Evolutionary conservation across 1,140 invertebrate species (phyloP).

Genomic region (Musca vetustissima): DNA sequence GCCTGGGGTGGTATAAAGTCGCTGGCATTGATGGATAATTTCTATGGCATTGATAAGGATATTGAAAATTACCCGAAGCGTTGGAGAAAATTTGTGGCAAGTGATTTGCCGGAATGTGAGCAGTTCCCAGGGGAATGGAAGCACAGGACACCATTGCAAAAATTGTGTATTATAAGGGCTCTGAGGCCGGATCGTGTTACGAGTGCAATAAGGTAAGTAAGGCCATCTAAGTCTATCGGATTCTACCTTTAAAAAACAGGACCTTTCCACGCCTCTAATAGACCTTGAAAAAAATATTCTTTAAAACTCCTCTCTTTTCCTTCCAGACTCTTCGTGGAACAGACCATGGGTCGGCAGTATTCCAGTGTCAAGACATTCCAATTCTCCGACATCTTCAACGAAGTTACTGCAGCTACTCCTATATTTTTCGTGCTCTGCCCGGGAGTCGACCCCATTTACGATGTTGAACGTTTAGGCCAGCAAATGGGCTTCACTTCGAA

Average conservation of each 20-base stretch:
- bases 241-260: no score
- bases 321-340: conserved; percentile 72
- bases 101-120: conserved; percentile 88
- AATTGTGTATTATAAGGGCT: conserved; percentile 88
- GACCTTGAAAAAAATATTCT: no score
- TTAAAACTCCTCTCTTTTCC: neutral
- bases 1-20: conserved; percentile 88
- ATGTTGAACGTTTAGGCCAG: conserved; percentile 78
- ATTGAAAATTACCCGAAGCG: conserved; percentile 90
- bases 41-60: conserved; percentile 88
- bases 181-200: conserved; percentile 74
- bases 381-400: conserved; percentile 85
- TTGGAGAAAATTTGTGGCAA: conserved; percentile 91
- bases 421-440: conserved; percentile 95
- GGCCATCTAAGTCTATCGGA: no score
- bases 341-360: conserved; percentile 83
- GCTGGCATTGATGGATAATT: conserved; percentile 78
- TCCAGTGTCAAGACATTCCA: conserved; percentile 74
- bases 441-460: conserved; percentile 91
- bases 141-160: conserved; percentile 84
- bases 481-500: conserved; percentile 79
- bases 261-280: no score
- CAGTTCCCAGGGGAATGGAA: conserved; percentile 97
- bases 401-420: conserved; percentile 81
- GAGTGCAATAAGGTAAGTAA: conserved; percentile 46